Evolutionary conservation across 2,113 vertebrate genomes (phyloP).

Genomic region (Nettapus auritus): DNA sequence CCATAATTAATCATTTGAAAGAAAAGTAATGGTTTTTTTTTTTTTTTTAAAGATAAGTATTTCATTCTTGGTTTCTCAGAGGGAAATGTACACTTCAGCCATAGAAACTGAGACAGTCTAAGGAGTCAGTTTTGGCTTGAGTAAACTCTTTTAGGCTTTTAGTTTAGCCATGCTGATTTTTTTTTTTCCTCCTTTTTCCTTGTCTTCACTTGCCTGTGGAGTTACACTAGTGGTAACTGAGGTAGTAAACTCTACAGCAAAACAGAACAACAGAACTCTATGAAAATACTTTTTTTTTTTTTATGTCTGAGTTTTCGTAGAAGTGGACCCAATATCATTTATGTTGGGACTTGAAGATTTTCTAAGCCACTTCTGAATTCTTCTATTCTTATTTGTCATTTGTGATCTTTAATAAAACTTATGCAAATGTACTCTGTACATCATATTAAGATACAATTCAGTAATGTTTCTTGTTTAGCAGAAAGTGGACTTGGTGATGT

Average conservation of each 20-base stretch:
- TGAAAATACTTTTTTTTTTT: neutral
- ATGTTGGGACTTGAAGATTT: neutral
- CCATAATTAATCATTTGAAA: rapidly evolving
- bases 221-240: neutral
- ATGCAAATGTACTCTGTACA: neutral
- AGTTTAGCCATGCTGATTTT: neutral
- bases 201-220: neutral
- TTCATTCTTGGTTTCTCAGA: neutral
- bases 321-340: neutral
- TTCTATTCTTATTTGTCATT: neutral
- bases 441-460: neutral
- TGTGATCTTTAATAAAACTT: neutral
- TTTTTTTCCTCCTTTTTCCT: neutral
- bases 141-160: neutral
- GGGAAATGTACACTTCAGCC: neutral
- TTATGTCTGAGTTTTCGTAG: neutral
- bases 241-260: neutral
- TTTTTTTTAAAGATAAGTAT: neutral
- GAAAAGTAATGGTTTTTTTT: no score
- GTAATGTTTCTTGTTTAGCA: neutral
- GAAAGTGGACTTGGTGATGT: neutral
- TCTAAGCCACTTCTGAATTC: neutral
- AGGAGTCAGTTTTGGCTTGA: neutral
- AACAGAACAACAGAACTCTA: neutral
- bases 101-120: neutral